A percentile compares a stretch with the other conserved stretches of the same genome.
These are phyloP conservation scores for Seriola rivoliana DNA, from an alignment of 2,113 vertebrate genomes.

Conservation along the genomic window DNA sequence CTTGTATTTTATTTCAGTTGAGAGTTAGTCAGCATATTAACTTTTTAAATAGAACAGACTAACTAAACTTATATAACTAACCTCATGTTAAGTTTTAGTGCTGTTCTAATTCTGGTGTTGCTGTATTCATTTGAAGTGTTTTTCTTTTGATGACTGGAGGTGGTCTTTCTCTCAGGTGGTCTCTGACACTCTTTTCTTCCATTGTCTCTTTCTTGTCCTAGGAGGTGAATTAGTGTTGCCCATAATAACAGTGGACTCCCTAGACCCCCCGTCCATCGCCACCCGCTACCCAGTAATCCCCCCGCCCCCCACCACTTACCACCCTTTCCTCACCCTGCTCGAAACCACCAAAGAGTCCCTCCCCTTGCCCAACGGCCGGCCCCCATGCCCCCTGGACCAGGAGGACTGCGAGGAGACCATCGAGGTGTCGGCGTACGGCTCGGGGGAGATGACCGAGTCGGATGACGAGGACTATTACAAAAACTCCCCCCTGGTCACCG, in stretches of 20 bases:
- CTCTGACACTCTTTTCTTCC: slow-evolving; percentile 75
- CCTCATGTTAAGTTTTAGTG: slow-evolving; percentile 81
- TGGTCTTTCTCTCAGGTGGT: slow-evolving; percentile 38
- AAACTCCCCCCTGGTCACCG: slow-evolving; percentile 91
- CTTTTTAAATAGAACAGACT: slow-evolving; percentile 77
- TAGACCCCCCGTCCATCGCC: slow-evolving; percentile 93
- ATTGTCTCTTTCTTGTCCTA: slow-evolving; percentile 88
- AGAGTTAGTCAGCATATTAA: slow-evolving; percentile 64
- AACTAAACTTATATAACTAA: slow-evolving; percentile 81
- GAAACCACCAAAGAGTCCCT: slow-evolving; percentile 92
- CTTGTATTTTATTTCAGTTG: slow-evolving; percentile 65
- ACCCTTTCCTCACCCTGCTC: slow-evolving; percentile 89
- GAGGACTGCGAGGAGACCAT: slow-evolving; percentile 93
- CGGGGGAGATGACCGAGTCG: slow-evolving; percentile 93
- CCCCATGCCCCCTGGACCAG: slow-evolving; percentile 90
- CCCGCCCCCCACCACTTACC: slow-evolving; percentile 91
- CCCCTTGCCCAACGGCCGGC: slow-evolving; percentile 81
- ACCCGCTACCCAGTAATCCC: slow-evolving; percentile 92
- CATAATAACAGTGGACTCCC: slow-evolving; percentile 95
- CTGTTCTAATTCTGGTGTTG: slow-evolving; percentile 83
- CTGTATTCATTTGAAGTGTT: slow-evolving; percentile 73
- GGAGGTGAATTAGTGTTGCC: slow-evolving; percentile 97
- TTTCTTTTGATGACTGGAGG: slow-evolving; percentile 60
- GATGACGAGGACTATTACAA: slow-evolving; percentile 96
- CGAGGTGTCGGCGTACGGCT: slow-evolving; percentile 93